Percentiles rank a stretch among this genome's conserved stretches.
Evolutionary conservation across 1,140 invertebrate species (phyloP).

Genomic region (Heliconius melpomene): DNA sequence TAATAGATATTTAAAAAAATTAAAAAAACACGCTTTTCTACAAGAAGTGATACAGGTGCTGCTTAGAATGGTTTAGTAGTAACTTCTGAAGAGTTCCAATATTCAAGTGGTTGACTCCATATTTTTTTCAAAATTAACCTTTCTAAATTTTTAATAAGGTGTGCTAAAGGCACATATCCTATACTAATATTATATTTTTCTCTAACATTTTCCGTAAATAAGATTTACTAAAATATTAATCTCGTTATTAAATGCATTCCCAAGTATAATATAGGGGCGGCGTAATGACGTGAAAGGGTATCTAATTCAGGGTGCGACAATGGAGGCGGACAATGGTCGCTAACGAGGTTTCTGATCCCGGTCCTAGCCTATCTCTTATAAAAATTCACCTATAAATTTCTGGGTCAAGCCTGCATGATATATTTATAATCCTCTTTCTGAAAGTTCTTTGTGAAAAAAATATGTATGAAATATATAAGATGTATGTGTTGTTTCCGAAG

Average conservation of each 20-base stretch:
- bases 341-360: slow-evolving; percentile 27
- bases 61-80: too few species aligned
- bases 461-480: too few species aligned
- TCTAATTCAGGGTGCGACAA: slow-evolving; percentile 30
- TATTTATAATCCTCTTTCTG: slow-evolving; percentile 26
- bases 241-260: neutral
- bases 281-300: slow-evolving; percentile 30
- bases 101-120: too few species aligned
- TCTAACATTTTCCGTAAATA: neutral
- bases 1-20: too few species aligned
- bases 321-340: slow-evolving; percentile 31
- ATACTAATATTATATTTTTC: too few species aligned
- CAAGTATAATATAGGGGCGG: slow-evolving; percentile 9
- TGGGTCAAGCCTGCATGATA: slow-evolving; percentile 28
- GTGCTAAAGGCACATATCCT: too few species aligned
- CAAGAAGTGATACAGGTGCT: too few species aligned
- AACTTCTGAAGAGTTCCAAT: too few species aligned
- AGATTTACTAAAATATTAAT: neutral
- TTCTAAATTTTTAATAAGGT: too few species aligned
- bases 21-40: too few species aligned
- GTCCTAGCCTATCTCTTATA: slow-evolving; percentile 9
- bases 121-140: too few species aligned
- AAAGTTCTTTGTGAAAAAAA: neutral
- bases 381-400: slow-evolving; percentile 32
- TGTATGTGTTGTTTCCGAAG: too few species aligned